Base-by-base conservation (phyloP, 2,797 vertebrate genomes). In the Smutsia temminckii region DNA sequence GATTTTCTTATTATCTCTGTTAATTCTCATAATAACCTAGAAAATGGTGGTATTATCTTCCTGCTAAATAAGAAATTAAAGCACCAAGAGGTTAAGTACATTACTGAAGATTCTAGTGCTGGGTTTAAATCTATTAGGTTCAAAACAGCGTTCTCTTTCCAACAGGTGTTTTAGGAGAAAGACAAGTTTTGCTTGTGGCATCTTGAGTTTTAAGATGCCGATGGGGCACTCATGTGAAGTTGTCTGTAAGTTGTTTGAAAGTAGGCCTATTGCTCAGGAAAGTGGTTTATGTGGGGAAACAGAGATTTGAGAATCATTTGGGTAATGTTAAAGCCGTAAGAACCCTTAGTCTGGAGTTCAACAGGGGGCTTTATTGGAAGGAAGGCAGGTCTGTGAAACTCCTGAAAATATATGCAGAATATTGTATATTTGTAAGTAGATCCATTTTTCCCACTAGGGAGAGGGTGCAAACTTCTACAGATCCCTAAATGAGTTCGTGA, bases 31-130 rank as follows among this genome's bases (percentile, higher is more conserved):
- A 72, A 68, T 11, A 83, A 53, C 55, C 7, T 10, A 78, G 59
- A 57, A 93, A 87, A 85, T 49, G 53, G 20, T 78, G 9, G 4
- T 49, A 37, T 49, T 89, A 17, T 74, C 85, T 4, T 91, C 4
- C 18, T 91, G 27, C 85, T 93, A 89, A 69, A 88, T 83, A 89
- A 81, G 16, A 94, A 87, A 89, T 69, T 84, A 93, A 95, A 85
- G 14, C 8, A 37, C 46, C 72, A 71, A 74, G 17, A 53, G 4
- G 12, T 84, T 89, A 71, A n/a, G 3, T 77, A 27, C 91, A 20
- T 89, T 81, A 29, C 40, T 80, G 32, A 87, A 29, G 7, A n/a
- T 87, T 86, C 32, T 16, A 80, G n/a, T 59, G 17, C 9, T 88
- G 2, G 14, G 86, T 90, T 92, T 94, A 74, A 83, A 85, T 94